Conservation (phyloP, 2,888 invertebrate genomes). For the Andricus quercusramuli region DNA sequence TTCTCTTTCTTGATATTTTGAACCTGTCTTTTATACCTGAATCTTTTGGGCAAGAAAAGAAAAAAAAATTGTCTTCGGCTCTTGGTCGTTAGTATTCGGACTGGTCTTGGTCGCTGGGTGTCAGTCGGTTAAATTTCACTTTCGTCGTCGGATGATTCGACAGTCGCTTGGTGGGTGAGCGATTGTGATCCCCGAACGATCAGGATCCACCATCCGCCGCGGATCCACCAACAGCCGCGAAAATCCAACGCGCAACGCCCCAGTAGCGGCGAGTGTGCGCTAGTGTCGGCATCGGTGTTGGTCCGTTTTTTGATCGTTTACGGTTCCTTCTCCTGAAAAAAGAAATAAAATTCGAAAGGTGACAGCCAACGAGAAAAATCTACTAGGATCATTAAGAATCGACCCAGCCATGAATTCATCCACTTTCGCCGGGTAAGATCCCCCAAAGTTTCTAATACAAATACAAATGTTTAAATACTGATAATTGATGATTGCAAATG, state of each 20-base stretch:
- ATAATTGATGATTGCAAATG: neutral
- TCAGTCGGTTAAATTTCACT: slow-evolving; percentile 14
- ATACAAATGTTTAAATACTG: neutral
- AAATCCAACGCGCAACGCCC: slow-evolving; percentile 46
- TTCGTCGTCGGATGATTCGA: slow-evolving; percentile 13
- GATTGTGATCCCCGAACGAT: slow-evolving; percentile 24
- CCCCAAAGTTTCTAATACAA: neutral
- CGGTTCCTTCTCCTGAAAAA: neutral
- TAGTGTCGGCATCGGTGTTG: slow-evolving; percentile 70
- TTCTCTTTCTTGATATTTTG: neutral
- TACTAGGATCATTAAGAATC: neutral
- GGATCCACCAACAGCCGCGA: slow-evolving; percentile 49
- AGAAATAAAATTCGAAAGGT: slow-evolving; percentile 16
- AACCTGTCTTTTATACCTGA: slow-evolving; percentile 7
- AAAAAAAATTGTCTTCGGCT: neutral
- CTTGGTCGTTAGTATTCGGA: neutral
- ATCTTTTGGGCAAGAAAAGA: neutral
- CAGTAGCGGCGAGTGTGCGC: slow-evolving; percentile 73
- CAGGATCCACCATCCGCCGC: slow-evolving; percentile 24
- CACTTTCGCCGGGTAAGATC: slow-evolving; percentile 40
- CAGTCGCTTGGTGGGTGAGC: neutral
- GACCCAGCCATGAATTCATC: slow-evolving; percentile 46
- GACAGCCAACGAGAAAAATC: neutral
- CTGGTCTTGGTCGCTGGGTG: neutral
- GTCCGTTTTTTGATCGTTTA: slow-evolving; percentile 50